phyloP scores from a whole-genome alignment of 2,888 invertebrate species.

The Megastigmus dorsalis region DNA sequence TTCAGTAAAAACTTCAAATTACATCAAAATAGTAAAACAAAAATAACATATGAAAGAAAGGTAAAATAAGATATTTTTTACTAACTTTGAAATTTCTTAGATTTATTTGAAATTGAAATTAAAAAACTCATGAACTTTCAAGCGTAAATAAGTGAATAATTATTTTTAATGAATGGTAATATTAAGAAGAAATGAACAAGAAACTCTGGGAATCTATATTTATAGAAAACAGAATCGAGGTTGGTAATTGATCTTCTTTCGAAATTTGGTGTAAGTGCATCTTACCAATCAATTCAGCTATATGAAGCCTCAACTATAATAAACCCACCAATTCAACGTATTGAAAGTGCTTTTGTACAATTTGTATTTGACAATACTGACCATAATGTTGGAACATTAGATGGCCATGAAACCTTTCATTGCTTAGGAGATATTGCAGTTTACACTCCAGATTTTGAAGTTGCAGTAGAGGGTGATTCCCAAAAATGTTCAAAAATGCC shows the following conservation, averaged over 20 bases:
- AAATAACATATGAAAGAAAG: too few relatives aligned
- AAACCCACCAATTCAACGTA: neutral
- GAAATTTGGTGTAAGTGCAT: constrained; percentile 22
- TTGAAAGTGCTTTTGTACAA: constrained; percentile 29
- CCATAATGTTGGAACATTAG: constrained; percentile 50
- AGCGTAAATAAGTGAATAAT: too few relatives aligned
- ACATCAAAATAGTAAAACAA: too few relatives aligned
- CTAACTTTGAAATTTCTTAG: too few relatives aligned
- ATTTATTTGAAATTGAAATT: too few relatives aligned
- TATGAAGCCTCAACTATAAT: constrained; percentile 19
- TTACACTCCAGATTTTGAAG: constrained; percentile 7
- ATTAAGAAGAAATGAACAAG: too few relatives aligned
- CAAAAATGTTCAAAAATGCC: constrained; percentile 5
- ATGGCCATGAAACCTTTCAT: constrained; percentile 34
- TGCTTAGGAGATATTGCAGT: constrained; percentile 1
- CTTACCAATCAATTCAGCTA: too few relatives aligned
- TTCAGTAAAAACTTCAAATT: too few relatives aligned
- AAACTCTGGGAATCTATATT: constrained; percentile 43
- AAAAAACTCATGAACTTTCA: too few relatives aligned
- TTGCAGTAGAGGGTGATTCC: neutral
- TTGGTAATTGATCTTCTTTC: constrained; percentile 30
- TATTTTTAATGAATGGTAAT: too few relatives aligned
- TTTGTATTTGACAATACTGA: constrained; percentile 54
- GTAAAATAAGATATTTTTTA: too few relatives aligned
- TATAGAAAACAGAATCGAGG: constrained; percentile 41